These are phyloP conservation scores for Malurus melanocephalus DNA, from an alignment of 2,113 vertebrate species.

Conservation along the genomic window DNA sequence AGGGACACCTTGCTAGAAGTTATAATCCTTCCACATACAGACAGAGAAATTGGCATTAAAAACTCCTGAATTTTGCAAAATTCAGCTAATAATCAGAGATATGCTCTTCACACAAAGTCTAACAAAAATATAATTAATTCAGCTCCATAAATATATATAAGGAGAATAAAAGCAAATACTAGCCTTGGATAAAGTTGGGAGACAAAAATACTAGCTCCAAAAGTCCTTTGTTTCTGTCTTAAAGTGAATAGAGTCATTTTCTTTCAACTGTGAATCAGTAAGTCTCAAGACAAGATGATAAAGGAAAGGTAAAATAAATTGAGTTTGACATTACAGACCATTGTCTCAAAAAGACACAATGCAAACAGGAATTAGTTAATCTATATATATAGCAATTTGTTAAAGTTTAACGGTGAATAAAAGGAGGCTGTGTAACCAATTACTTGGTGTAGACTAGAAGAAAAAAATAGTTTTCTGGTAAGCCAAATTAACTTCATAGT, in stretches of 20 bases:
- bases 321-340: background rate
- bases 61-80: background rate
- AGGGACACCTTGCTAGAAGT: background rate
- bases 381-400: background rate
- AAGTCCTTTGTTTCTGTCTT: background rate
- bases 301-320: background rate
- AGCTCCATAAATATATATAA: background rate
- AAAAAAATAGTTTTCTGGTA: background rate
- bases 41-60: background rate
- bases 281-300: background rate
- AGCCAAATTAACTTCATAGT: background rate
- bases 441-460: background rate
- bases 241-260: background rate
- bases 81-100: background rate
- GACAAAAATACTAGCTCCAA: background rate
- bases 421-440: background rate
- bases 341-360: background rate
- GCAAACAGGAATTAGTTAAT: background rate
- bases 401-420: background rate
- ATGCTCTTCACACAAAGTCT: background rate
- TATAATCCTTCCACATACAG: background rate
- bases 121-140: background rate
- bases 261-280: background rate
- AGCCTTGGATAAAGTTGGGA: background rate
- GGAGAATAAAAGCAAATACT: background rate